Percentiles rank a stretch among this genome's conserved stretches.
Evolutionary conservation across 1,140 invertebrate species (phyloP).

Genomic region (Caenorhabditis remanei): DNA sequence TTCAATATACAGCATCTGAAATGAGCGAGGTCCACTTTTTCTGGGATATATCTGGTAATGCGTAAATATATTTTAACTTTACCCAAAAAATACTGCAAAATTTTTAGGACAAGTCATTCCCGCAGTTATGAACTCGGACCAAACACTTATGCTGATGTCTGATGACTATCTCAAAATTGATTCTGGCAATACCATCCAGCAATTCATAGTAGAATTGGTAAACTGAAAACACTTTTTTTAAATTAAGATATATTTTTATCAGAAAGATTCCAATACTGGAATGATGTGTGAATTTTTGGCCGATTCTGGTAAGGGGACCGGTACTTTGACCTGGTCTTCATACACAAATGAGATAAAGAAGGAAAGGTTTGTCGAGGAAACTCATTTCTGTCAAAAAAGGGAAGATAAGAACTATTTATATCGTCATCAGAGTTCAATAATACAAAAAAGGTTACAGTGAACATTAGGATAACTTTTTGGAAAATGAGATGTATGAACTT

Average conservation of each 20-base stretch:
- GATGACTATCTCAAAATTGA: neutral
- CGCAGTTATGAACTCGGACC: neutral
- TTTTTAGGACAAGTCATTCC: neutral
- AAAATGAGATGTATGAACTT: constrained; percentile 5
- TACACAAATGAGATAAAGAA: neutral
- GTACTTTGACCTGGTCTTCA: constrained; percentile 30
- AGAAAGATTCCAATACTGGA: neutral
- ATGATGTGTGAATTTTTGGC: constrained; percentile 43
- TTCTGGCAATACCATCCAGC: neutral
- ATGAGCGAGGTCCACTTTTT: neutral
- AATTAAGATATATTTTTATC: neutral
- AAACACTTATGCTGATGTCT: neutral
- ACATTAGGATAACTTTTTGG: neutral
- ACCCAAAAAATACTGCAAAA: neutral
- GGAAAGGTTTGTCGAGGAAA: constrained; percentile 8
- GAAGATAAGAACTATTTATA: neutral
- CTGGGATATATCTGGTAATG: constrained; percentile 10
- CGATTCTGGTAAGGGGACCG: neutral
- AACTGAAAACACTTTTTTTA: neutral
- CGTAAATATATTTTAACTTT: neutral
- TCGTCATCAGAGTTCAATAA: neutral
- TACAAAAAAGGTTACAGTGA: neutral
- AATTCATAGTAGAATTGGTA: constrained; percentile 14
- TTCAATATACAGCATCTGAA: neutral
- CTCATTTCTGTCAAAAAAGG: neutral